A percentile compares a stretch with the other conserved stretches of the same genome.
phyloP scores from a whole-genome alignment of 64 coral and sea anemone species.

The Orbicella faveolata region DNA sequence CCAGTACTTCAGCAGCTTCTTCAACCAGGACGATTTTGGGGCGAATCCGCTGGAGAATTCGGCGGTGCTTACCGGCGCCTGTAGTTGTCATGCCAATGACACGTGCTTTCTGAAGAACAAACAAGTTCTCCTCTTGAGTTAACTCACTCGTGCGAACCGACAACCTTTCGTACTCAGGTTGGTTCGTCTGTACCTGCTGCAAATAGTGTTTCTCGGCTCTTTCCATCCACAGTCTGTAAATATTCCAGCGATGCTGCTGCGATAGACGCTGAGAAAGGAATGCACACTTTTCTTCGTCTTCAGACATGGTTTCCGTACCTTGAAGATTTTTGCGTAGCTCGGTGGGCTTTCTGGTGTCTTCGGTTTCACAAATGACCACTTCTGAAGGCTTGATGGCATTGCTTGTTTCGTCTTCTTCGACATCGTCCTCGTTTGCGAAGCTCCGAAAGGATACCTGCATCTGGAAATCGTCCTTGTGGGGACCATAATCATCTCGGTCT shows the following conservation, averaged over 20 bases:
- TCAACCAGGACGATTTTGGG: slow-evolving; percentile 72
- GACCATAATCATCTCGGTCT: not conserved
- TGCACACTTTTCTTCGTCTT: slow-evolving; percentile 1
- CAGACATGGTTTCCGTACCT: not conserved
- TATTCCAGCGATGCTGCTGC: slow-evolving; percentile 27
- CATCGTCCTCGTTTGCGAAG: slow-evolving; percentile 48
- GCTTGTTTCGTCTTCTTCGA: not conserved
- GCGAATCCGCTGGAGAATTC: slow-evolving; percentile 53
- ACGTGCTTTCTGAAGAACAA: slow-evolving; percentile 47
- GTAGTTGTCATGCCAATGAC: slow-evolving; percentile 89
- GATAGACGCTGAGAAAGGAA: not conserved
- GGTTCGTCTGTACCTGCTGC: slow-evolving; percentile 22
- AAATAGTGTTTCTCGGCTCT: slow-evolving; percentile 45
- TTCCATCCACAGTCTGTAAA: slow-evolving; percentile 66
- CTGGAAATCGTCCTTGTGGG: not conserved
- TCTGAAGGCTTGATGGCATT: slow-evolving; percentile 25
- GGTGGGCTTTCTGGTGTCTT: not conserved
- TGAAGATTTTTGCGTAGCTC: slow-evolving; percentile 19
- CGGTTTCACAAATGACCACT: slow-evolving; percentile 49
- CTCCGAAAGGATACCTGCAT: slow-evolving; percentile 35
- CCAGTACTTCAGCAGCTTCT: slow-evolving; percentile 94
- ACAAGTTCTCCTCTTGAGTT: slow-evolving; percentile 1
- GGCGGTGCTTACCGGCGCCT: no score
- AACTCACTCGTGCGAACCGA: not conserved
- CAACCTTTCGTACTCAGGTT: slow-evolving; percentile 19